Conservation (phyloP, 2,888 invertebrate genomes). For the Oxystoma pomonae region DNA sequence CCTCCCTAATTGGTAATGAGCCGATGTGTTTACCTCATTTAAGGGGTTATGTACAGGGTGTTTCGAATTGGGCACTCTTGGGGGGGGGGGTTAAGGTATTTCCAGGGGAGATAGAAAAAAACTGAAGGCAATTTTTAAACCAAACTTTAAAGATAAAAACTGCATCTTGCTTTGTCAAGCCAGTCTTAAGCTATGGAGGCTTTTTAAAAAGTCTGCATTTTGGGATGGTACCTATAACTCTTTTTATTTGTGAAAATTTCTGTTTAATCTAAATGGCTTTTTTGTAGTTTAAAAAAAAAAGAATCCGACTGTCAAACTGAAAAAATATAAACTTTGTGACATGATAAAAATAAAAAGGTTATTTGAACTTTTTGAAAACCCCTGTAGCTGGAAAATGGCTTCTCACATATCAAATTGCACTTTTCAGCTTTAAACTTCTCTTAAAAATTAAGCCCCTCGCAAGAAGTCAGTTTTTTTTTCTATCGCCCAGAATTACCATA, state of each 20-base stretch:
- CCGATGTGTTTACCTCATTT: too few species aligned
- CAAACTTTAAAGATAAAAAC: background rate
- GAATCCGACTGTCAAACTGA: background rate
- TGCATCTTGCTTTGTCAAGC: background rate
- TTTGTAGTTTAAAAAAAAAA: too few species aligned
- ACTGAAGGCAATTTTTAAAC: background rate
- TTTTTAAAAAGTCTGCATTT: background rate
- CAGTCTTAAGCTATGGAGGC: background rate
- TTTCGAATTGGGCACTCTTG: background rate
- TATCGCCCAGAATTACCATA: too few species aligned
- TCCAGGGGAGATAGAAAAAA: background rate
- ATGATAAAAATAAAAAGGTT: background rate
- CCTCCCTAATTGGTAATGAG: too few species aligned
- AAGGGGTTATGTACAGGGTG: too few species aligned
- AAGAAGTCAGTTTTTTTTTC: too few species aligned
- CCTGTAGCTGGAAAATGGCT: too few species aligned
- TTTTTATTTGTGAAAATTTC: background rate
- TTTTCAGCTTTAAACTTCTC: too few species aligned
- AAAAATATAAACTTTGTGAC: background rate
- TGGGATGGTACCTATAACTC: background rate
- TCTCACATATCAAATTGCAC: too few species aligned
- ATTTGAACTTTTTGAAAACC: too few species aligned
- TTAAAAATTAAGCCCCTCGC: too few species aligned
- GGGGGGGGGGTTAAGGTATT: background rate
- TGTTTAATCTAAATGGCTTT: background rate